Evolutionary conservation across 2,797 vertebrate species (phyloP), one percentile per base, ranked within the genome.

Genomic region (Brachyalestes nurse): DNA sequence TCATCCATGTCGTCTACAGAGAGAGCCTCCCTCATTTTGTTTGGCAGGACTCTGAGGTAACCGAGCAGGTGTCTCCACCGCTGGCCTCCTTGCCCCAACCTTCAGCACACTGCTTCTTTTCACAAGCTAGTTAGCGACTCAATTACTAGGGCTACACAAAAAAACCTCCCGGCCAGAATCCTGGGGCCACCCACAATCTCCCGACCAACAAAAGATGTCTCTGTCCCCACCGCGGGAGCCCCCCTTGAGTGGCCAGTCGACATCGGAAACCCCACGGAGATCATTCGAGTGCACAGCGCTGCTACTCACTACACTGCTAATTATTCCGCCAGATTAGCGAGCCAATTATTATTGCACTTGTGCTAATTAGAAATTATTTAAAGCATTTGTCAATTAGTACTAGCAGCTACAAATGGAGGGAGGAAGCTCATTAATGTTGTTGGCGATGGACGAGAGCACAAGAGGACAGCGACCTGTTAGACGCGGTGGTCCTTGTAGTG

Each of bases 361-460:
- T 93, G 92, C 96, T 97, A 97, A 96, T 97, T 97, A 96, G 92
- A 95, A 95, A 96, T 94, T 93, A 94, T 96, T 95, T 95, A 95
- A 95, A 96, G 94, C 93, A 95, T 95, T 94, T 92, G 93, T 95
- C 94, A 95, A 96, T 96, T 95, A 95, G 94, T 89, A 93, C 90
- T 95, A 95, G 90, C 90, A 93, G 95, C 94, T 96, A 90, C 85
- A 84, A 87, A 90, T 87, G 87, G 89, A 90, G 90, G 90, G 95
- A 94, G 96, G 88, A 96, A 95, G 95, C 95, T 95, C 93, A 93
- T 96, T 96, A 96, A 96, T 91, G 89, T 88, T 84, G 90, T 90
- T 83, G 87, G 88, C 88, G 91, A 93, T 94, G 93, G 86, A 84
- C 85, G 76, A 71, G 45, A 80, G 61, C 25, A 7, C 42, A 62